phyloP scores from a whole-genome alignment of 2,797 vertebrate genomes.

The Sebastes flavidus region DNA sequence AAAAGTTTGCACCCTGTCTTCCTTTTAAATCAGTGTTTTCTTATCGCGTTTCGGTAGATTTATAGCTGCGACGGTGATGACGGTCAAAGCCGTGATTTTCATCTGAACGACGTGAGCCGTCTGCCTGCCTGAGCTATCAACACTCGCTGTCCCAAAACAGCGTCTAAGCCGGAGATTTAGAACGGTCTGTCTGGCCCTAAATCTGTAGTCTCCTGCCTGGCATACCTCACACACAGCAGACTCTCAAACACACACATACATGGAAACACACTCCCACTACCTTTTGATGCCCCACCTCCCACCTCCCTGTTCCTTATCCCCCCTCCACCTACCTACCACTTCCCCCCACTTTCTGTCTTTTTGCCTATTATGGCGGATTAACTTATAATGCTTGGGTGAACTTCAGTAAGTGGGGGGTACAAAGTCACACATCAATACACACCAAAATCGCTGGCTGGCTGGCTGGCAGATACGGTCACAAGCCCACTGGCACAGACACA shows the following conservation, averaged over 20 bases:
- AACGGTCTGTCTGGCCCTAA: constrained; percentile 60
- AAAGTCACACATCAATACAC: constrained; percentile 78
- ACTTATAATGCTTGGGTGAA: constrained; percentile 84
- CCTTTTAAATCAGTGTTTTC: constrained; percentile 17
- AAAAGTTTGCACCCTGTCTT: background rate
- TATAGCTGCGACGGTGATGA: constrained; percentile 3
- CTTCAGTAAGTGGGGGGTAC: constrained; percentile 76
- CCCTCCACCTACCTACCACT: constrained; percentile 3
- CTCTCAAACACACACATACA: constrained; percentile 7
- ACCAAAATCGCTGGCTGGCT: constrained; percentile 60
- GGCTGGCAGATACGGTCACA: constrained; percentile 74
- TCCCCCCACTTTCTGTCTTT: constrained; percentile 63
- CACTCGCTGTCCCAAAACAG: constrained; percentile 67
- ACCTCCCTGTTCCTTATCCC: constrained; percentile 15
- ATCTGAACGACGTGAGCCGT: constrained; percentile 50
- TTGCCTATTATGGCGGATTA: constrained; percentile 86
- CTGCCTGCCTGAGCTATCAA: constrained; percentile 60
- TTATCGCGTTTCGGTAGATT: constrained; percentile 40
- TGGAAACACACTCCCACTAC: constrained; percentile 34
- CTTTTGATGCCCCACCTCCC: constrained; percentile 49
- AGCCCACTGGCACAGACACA: constrained; percentile 74
- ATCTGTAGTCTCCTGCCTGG: constrained; percentile 59
- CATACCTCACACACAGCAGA: constrained; percentile 64
- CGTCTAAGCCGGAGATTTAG: constrained; percentile 69
- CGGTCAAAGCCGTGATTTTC: constrained; percentile 39